Percentiles rank a stretch among this genome's conserved stretches.
phyloP scores from a whole-genome alignment of 2,797 vertebrate genomes.

The Spinus olivaceus region DNA sequence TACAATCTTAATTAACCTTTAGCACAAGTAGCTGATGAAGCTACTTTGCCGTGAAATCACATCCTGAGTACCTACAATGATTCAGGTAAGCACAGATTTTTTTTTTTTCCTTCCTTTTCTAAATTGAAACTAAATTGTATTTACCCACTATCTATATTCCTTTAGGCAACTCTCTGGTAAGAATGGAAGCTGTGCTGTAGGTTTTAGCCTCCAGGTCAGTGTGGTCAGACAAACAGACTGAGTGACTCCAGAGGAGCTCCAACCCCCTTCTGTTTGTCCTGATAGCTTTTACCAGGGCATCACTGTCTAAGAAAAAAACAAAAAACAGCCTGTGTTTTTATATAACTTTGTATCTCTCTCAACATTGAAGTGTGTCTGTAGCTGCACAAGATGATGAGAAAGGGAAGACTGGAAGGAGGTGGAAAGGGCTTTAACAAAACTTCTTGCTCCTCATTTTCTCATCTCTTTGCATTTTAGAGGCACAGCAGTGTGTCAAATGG shows the following conservation, averaged over 20 bases:
- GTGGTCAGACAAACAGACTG: background rate
- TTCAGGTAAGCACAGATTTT: background rate
- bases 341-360: background rate
- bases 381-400: background rate
- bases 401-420: background rate
- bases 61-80: background rate
- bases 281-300: background rate
- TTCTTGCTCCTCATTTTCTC: background rate
- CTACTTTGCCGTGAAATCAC: background rate
- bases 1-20: conserved; percentile 31
- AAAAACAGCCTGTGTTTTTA: background rate
- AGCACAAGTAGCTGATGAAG: background rate
- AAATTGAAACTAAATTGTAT: background rate
- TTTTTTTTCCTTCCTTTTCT: background rate
- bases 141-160: background rate
- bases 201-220: background rate
- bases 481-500: background rate
- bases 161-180: background rate
- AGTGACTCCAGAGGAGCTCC: background rate
- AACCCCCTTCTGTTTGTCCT: background rate
- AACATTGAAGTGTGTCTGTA: background rate
- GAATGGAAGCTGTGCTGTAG: background rate
- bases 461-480: background rate
- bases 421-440: background rate
- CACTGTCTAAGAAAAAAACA: background rate